phyloP scores from a whole-genome alignment of 2,888 invertebrate genomes.

The Cristatella mucedo region DNA sequence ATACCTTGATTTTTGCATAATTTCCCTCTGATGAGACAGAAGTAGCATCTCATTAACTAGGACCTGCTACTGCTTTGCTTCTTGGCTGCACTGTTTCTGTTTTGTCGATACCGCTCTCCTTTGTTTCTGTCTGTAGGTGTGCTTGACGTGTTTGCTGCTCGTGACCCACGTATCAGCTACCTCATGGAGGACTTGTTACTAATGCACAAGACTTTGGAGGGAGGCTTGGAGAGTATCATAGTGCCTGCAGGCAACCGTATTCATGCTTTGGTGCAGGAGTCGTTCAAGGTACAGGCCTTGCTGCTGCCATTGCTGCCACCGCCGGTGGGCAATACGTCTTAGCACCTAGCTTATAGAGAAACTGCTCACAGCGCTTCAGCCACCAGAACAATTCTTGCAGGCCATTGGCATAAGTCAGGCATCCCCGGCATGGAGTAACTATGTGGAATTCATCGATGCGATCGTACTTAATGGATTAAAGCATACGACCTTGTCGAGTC shows the following conservation, averaged over 20 bases:
- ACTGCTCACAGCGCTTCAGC: too few relatives aligned
- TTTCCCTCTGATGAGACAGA: too few relatives aligned
- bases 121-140: slow-evolving; percentile 13
- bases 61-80: too few relatives aligned
- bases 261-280: slow-evolving; percentile 23
- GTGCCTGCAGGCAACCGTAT: slow-evolving; percentile 15
- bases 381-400: too few relatives aligned
- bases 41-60: too few relatives aligned
- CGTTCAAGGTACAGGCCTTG: slow-evolving; percentile 35
- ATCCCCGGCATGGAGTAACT: slow-evolving; percentile 37
- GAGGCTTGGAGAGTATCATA: slow-evolving; percentile 1
- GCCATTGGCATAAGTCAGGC: slow-evolving; percentile 18
- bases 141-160: slow-evolving; percentile 27
- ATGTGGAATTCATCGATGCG: slow-evolving; percentile 35
- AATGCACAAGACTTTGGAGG: slow-evolving; percentile 21
- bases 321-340: too few relatives aligned
- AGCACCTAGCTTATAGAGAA: too few relatives aligned
- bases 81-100: too few relatives aligned
- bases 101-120: too few relatives aligned
- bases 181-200: slow-evolving; percentile 28
- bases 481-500: slow-evolving; percentile 27
- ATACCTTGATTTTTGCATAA: too few relatives aligned
- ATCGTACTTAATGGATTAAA: slow-evolving; percentile 36
- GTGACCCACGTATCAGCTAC: slow-evolving; percentile 21
- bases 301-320: too few relatives aligned